Base-by-base conservation (phyloP, 2,797 vertebrate species). In the Tauraco hartlaubi region DNA sequence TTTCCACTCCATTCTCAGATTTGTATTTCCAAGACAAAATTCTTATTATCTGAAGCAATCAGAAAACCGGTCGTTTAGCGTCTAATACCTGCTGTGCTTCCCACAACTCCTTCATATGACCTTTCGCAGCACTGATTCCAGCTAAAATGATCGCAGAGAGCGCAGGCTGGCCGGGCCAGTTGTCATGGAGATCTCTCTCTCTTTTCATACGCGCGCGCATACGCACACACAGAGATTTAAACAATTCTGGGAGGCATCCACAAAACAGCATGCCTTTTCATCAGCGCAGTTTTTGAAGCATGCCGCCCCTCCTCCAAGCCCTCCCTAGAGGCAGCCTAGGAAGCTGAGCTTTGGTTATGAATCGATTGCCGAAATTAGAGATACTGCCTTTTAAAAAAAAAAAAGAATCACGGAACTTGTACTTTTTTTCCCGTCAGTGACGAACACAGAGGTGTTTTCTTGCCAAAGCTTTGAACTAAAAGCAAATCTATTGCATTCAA, bases 101-200 rank as follows among this genome's bases (percentile, higher is more conserved):
- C 97, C 97, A 98, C 97, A 98, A 95, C 98, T 98, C 97, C 98
- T 98, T 98, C 97, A 97, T 97, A 98, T 98, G 98, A 99, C 98
- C 99, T 98, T 96, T 97, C 52, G 0, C 88, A 94, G 96, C 35
- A 94, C 92, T 92, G 96, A 96, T 96, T 98, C 98, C 98, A 98
- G 98, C 96, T 93, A 98, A 98, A 98, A 96, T 97, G 98, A 98
- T 97, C 98, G 96, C 98, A 88, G 96, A 96, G 98, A 85, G 97
- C 83, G 96, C 98, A 95, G 96, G 97, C 97, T 97, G 98, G 98
- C 98, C 98, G 96, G 98, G 98, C 98, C 97, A 98, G 98, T 99
- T 98, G 96, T 98, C 98, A 98, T 99, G 98, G 99, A 97, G 96
- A 99, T 97, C 96, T 89, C 94, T 37, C 78, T 66, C 72, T 62